Base-by-base conservation (phyloP, 1,140 invertebrate genomes). In the Hyles euphorbiae region DNA sequence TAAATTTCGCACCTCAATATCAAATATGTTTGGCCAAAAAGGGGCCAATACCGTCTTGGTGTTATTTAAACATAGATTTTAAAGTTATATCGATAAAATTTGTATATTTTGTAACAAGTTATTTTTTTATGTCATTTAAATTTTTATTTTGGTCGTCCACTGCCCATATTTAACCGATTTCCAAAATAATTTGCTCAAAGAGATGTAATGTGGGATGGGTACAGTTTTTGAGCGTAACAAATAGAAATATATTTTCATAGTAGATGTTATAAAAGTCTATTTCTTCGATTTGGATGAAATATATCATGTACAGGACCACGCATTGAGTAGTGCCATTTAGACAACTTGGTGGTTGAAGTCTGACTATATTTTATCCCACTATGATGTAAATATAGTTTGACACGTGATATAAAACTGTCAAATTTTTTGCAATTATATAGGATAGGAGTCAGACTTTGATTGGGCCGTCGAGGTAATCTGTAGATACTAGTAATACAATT, bases 221-320 rank as follows among this genome's bases (percentile, higher is more conserved):
- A 22, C 22, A 22, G 45, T 45, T 65, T 69, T 65, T 59, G 67
- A 71, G 64, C 64, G 64, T 58, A 56, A 60, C 11, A 67, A 64
- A 63, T 63, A 48, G 62, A 62, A 61, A 72, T 81, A 81, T 81
- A 79, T 78, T 79, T 81, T 79, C 68, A 65, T 76, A 64, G 65
- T 70, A 75, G 70, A 76, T 74, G 69, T 61, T 74, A 74, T 70
- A 69, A 70, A 74, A 75, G 55, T 69, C 62, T 73, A 70, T 73
- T 52, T 73, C 68, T 68, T 73, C 59, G 65, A 70, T 68, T 67
- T 55, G 65, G 65, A 68, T 68, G 59, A 63, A 71, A 65, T 65
- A 75, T 74, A 81, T 78, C 78, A 77, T 63, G 65, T 68, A 77
- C 67, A 65, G 76, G 78, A 81, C 74, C 76, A 81, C 52, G 60